A percentile compares a stretch with the other conserved stretches of the same genome.
These are phyloP conservation scores for Nasua narica DNA, from an alignment of 2,797 vertebrate species.

Conservation along the genomic window DNA sequence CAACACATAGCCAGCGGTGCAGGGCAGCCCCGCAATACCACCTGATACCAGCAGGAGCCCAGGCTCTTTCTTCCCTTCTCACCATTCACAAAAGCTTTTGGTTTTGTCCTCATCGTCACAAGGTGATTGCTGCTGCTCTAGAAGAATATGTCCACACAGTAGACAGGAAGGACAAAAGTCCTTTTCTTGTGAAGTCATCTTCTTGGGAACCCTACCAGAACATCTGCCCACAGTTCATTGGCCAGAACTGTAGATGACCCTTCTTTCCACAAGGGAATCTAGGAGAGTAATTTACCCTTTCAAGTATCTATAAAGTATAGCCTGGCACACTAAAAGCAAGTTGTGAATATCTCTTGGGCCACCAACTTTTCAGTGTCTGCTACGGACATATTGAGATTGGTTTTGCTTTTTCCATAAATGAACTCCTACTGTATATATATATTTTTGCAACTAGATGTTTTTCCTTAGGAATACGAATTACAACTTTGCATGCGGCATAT, in stretches of 20 bases:
- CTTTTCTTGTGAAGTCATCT: neutral
- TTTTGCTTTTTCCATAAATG: neutral
- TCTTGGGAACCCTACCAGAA: neutral
- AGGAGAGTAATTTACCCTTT: neutral
- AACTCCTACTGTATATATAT: neutral
- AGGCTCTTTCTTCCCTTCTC: neutral
- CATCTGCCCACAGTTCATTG: neutral
- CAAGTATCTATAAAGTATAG: neutral
- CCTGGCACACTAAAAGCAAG: neutral
- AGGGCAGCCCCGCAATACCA: neutral
- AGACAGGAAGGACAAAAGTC: neutral
- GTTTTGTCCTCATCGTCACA: neutral
- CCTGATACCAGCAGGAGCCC: neutral
- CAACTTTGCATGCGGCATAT: neutral
- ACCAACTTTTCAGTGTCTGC: neutral
- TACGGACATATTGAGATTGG: neutral
- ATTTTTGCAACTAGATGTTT: neutral
- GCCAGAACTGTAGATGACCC: neutral
- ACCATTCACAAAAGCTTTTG: neutral
- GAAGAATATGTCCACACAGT: neutral
- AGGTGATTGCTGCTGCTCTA: neutral
- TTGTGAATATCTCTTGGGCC: neutral
- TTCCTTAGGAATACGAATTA: slow-evolving; percentile 5
- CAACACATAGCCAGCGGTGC: no score
- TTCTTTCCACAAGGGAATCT: neutral